Evolutionary conservation across 1,140 invertebrate genomes (phyloP).

Genomic region (Lasioglossum baleicum): DNA sequence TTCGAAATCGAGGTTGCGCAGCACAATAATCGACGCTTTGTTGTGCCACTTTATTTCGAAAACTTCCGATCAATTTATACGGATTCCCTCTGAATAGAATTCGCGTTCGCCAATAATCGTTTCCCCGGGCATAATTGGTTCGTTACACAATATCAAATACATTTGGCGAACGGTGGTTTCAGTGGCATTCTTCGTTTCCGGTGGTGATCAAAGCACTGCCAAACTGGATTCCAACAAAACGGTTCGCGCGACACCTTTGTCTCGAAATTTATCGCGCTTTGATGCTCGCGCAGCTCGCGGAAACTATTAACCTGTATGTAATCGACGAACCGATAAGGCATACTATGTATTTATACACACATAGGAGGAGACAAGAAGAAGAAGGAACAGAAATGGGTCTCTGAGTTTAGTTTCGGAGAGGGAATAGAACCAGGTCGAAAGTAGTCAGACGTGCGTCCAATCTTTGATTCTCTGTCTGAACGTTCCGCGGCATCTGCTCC

Average conservation of each 20-base stretch:
- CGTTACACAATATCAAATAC: slow-evolving; percentile 9
- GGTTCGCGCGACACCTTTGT: slow-evolving; percentile 8
- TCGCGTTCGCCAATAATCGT: neutral
- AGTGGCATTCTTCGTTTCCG: slow-evolving; percentile 2
- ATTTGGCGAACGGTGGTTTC: slow-evolving; percentile 9
- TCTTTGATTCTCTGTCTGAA: neutral
- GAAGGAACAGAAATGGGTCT: neutral
- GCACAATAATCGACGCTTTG: too few species aligned
- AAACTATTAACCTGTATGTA: neutral
- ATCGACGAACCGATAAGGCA: neutral
- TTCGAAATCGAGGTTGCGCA: too few species aligned
- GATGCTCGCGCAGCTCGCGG: neutral
- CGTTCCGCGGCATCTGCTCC: neutral
- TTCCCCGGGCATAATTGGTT: neutral
- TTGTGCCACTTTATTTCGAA: too few species aligned
- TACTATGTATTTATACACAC: too few species aligned
- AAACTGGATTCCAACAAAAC: slow-evolving; percentile 7
- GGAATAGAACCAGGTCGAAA: slow-evolving; percentile 9
- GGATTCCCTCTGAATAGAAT: neutral
- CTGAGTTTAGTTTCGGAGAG: neutral
- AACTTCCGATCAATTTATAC: too few species aligned
- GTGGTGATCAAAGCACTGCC: slow-evolving; percentile 11
- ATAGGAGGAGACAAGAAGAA: too few species aligned
- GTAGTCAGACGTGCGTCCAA: slow-evolving; percentile 18
- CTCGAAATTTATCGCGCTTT: slow-evolving; percentile 11